Evolutionary conservation across 2,113 vertebrate species (phyloP).

Genomic region (Menura novaehollandiae): DNA sequence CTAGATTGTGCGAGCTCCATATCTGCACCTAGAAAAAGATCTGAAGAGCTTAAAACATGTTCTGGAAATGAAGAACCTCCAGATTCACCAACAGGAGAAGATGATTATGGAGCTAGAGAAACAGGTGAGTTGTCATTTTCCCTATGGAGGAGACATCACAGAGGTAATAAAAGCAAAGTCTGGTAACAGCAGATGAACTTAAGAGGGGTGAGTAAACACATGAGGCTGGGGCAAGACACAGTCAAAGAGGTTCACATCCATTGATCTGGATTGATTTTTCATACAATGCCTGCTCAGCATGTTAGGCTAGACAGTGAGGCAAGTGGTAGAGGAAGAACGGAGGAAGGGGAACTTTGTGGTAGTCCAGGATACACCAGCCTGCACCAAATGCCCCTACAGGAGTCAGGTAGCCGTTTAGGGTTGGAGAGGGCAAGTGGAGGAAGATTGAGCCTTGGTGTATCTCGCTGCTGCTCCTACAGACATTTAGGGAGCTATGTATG

Average conservation of each 20-base stretch:
- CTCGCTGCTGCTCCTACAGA: neutral
- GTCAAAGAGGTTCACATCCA: neutral
- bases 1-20: slow-evolving; percentile 88
- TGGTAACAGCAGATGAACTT: neutral
- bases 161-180: neutral
- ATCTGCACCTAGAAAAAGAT: slow-evolving; percentile 94
- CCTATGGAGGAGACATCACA: neutral
- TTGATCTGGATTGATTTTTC: neutral
- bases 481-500: neutral
- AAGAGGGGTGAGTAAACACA: neutral
- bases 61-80: slow-evolving; percentile 95
- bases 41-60: slow-evolving; percentile 92
- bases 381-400: neutral
- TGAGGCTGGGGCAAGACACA: neutral
- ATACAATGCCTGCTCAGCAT: neutral
- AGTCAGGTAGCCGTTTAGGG: neutral
- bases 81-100: slow-evolving; percentile 93
- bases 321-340: neutral
- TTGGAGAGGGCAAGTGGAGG: neutral
- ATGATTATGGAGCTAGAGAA: slow-evolving; percentile 93
- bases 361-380: neutral
- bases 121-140: slow-evolving; percentile 77
- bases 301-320: rapidly evolving
- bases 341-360: neutral
- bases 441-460: neutral